phyloP scores from a whole-genome alignment of 2,113 vertebrate species.

The Pomatostomus ruficeps region DNA sequence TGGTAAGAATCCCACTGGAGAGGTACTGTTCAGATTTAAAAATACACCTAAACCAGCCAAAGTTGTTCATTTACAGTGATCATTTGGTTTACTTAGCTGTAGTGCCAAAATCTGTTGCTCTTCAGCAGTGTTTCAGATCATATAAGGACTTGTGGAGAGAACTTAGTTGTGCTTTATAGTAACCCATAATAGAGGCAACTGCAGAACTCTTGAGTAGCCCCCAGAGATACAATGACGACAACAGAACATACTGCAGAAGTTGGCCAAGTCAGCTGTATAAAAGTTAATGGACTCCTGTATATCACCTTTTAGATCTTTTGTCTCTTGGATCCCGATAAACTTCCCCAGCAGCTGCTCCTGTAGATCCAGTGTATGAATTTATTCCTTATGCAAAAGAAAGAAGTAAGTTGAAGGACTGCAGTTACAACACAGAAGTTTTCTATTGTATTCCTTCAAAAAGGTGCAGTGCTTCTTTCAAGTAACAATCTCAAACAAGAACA shows the following conservation, averaged over 20 bases:
- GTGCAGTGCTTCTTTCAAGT: conserved; percentile 17
- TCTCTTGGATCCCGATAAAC: conserved; percentile 85
- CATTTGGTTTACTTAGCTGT: not conserved
- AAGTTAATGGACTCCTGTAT: not conserved
- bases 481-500: not conserved
- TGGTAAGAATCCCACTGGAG: not conserved
- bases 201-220: not conserved
- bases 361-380: conserved; percentile 87
- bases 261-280: not conserved
- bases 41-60: not conserved
- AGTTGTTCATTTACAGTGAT: not conserved
- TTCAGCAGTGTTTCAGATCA: not conserved
- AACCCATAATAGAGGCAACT: not conserved
- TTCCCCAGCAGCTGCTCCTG: conserved; percentile 80
- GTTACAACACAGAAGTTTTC: not conserved
- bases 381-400: conserved; percentile 78
- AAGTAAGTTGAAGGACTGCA: not conserved
- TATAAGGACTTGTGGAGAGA: not conserved
- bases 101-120: not conserved
- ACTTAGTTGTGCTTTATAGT: not conserved
- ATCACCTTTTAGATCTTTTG: conserved; percentile 86
- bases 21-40: not conserved
- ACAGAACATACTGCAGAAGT: not conserved
- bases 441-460: not conserved
- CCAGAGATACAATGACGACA: not conserved